Conservation (phyloP, 2,888 invertebrate species). For the Seira sanloemensis region DNA sequence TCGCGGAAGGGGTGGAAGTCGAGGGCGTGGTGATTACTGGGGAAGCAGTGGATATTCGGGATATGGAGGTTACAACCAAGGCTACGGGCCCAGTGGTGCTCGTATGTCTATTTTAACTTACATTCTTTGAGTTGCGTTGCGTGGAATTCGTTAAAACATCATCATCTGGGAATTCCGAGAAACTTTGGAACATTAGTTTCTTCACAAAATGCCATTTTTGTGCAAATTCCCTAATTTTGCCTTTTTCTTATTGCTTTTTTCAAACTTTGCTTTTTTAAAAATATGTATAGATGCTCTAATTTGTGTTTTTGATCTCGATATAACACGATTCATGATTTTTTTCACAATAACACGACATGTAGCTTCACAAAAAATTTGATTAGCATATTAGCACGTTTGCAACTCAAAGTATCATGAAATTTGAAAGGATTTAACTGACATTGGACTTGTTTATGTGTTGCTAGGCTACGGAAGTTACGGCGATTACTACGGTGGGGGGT, state of each 20-base stretch:
- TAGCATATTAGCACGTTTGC: slow-evolving; percentile 55
- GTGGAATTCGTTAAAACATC: too few relatives aligned
- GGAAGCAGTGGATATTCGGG: slow-evolving; percentile 69
- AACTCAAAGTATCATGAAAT: slow-evolving; percentile 55
- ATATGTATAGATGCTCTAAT: too few relatives aligned
- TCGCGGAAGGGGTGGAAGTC: slow-evolving; percentile 73
- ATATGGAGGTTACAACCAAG: slow-evolving; percentile 70
- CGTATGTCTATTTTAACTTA: slow-evolving; percentile 58
- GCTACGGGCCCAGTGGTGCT: slow-evolving; percentile 68
- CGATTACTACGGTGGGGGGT: slow-evolving; percentile 74
- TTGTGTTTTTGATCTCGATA: too few relatives aligned
- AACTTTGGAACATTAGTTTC: too few relatives aligned
- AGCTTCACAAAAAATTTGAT: too few relatives aligned
- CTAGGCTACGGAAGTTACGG: slow-evolving; percentile 72
- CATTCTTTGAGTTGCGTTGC: slow-evolving; percentile 59
- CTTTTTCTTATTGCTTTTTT: too few relatives aligned
- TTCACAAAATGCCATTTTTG: too few relatives aligned
- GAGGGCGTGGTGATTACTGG: slow-evolving; percentile 68
- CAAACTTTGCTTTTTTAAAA: too few relatives aligned
- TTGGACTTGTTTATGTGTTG: slow-evolving; percentile 15
- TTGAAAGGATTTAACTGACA: slow-evolving; percentile 42
- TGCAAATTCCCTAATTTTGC: too few relatives aligned
- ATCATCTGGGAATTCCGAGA: too few relatives aligned
- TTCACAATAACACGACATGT: too few relatives aligned
- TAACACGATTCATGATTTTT: too few relatives aligned